Base-by-base conservation (phyloP, 2,113 vertebrate species). In the Ariopsis seemanni region DNA sequence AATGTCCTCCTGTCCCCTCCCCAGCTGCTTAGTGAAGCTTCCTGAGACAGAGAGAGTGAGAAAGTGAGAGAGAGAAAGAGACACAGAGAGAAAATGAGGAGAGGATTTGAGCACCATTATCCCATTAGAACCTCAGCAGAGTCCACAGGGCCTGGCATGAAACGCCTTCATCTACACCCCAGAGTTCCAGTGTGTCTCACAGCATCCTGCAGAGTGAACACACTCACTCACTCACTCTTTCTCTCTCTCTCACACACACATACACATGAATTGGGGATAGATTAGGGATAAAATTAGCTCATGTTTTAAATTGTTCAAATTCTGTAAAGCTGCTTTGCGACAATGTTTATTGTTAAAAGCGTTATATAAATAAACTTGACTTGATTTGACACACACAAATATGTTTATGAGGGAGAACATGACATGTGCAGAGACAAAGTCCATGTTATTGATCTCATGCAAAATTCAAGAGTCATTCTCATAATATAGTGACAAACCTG, bases 31-130 rank as follows among this genome's bases (percentile, higher is more conserved):
- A 88, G 77, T 91, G 86, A 82, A 92, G 91, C 93, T 91, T 93
- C 95, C 94, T 93, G 95, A 92, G 93, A 93, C 17, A 25, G 94
- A 55, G 25, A 83, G 62, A 10, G 12, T 11, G n/a, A 83, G 10
- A 69, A 60, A 11, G 82, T 8, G 65, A 71, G 50, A 71, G 22
- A 30, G 20, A 17, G 27, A 34, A 7, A 30, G 18, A 60, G 69
- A 9, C 2, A 58, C 1, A 18, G 48, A 48, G 94, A 95, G 94
- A 93, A 92, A 93, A 92, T 89, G 69, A 94, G 95, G 67, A 93
- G 92, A 92, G 94, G 95, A 96, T 96, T 96, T 96, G 95, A 94
- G 94, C 90, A 93, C 93, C 94, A 92, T 95, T 94, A 96, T 95
- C 94, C 94, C 92, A 94, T 96, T 95, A 95, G 92, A 94, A 89